Percentiles rank a stretch among this genome's conserved stretches.
phyloP scores from a whole-genome alignment of 2,888 invertebrate genomes.

The Coenonympha glycerion region DNA sequence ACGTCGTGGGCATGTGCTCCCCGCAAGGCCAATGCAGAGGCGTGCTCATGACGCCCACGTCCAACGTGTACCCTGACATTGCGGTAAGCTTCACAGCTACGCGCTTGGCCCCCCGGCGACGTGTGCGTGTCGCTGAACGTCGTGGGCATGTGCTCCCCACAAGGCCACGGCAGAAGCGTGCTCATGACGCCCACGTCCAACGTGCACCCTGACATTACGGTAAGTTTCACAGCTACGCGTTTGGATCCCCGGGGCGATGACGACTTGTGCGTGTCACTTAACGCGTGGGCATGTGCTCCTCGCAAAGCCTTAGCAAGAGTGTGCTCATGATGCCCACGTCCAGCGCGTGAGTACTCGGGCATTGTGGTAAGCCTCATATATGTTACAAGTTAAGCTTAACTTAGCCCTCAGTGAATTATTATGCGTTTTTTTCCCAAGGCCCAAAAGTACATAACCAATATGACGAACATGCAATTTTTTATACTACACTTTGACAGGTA shows the following conservation, averaged over 20 bases:
- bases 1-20: slow-evolving; percentile 50
- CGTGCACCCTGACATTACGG: slow-evolving; percentile 52
- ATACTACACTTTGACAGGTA: not conserved
- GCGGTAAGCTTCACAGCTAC: slow-evolving; percentile 43
- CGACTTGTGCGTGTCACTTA: slow-evolving; percentile 46
- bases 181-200: slow-evolving; percentile 45
- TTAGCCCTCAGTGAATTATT: too few species aligned
- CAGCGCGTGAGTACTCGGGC: slow-evolving; percentile 55
- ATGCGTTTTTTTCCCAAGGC: too few species aligned
- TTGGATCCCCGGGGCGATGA: slow-evolving; percentile 51
- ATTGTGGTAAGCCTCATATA: slow-evolving; percentile 41
- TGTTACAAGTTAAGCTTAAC: too few species aligned
- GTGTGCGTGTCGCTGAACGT: slow-evolving; percentile 47
- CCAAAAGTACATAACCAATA: too few species aligned
- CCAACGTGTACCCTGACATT: slow-evolving; percentile 53
- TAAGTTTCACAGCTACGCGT: slow-evolving; percentile 44
- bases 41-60: slow-evolving; percentile 38
- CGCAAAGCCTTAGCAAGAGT: slow-evolving; percentile 43
- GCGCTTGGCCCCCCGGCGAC: slow-evolving; percentile 51
- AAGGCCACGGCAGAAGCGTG: slow-evolving; percentile 43
- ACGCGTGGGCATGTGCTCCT: slow-evolving; percentile 50
- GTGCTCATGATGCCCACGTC: slow-evolving; percentile 40
- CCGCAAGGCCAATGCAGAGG: slow-evolving; percentile 43
- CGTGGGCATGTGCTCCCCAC: slow-evolving; percentile 49
- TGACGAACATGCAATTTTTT: too few species aligned